Evolutionary conservation across 1,140 invertebrate genomes (phyloP), one percentile per base, ranked within the genome.

Genomic region (Hycleus phaleratus): DNA sequence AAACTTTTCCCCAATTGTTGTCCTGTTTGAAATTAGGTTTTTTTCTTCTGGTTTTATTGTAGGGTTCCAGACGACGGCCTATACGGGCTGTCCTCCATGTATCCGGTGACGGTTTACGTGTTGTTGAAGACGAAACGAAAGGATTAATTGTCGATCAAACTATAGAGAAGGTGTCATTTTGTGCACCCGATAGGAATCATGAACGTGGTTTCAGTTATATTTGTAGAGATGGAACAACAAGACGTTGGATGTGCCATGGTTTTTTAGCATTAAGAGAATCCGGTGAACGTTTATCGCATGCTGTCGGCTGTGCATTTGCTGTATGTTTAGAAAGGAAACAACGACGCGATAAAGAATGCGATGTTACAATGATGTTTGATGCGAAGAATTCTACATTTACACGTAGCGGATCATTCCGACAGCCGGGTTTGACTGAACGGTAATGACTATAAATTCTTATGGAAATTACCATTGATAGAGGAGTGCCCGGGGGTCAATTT

Each of bases 81-180:
- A 85, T 95, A 3, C 85, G 93, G 65, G 91, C 93, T 2, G 82
- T 95, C 58, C 79, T 99, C 9, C 95, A 97, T 73, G 93, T 99
- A 2, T 97, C 95, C 52, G 97, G 96, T 1, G 97, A 99, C 77
- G 95, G 96, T 6, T 77, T 99, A 24, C 79, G 97, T 6, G 96
- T 99, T 1, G 97, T 99, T 0, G 97, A 99, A 75, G 95, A 98
- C 69, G 95, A 98, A 69, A 98, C 95, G 7, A 98, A 98, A 78
- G 96, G 95, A 26, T 80, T 99, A 46, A 95, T 99, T 61, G 95
- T 99, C 10, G 97, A 99, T 79, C 97, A 99, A 77, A 99, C 97
- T 3, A 99, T 99, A 59, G 97, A 99, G 72, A 99, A 99, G 76
- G 97, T 99, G 0, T 99, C 96, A 3, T 99, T 99, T 76, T 99